A percentile compares a stretch with the other conserved stretches of the same genome.
Conservation (phyloP, 2,113 vertebrate species). For the Pedetes capensis region DNA sequence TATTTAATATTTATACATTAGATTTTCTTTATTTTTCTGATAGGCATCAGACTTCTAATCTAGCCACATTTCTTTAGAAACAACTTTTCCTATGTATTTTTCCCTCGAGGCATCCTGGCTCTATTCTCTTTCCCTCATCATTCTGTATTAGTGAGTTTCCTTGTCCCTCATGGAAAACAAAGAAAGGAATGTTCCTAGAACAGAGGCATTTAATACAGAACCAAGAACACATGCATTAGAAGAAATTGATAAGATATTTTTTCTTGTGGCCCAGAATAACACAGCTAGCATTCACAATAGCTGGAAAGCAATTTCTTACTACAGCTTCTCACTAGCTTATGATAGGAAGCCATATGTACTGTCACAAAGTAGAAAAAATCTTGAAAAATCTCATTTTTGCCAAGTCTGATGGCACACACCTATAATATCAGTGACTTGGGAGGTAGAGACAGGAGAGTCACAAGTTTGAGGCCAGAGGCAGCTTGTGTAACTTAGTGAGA, state of each 20-base stretch:
- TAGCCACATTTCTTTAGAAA: not conserved
- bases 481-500: too few relatives aligned
- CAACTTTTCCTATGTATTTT: not conserved
- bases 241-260: not conserved
- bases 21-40: not conserved
- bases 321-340: not conserved
- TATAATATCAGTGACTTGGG: too few relatives aligned
- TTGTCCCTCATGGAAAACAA: not conserved
- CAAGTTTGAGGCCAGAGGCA: too few relatives aligned
- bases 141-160: not conserved
- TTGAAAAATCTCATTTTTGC: not conserved
- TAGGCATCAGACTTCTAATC: not conserved
- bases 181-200: not conserved
- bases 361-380: not conserved
- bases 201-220: not conserved
- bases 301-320: slow-evolving; percentile 1
- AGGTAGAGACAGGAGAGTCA: too few relatives aligned
- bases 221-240: not conserved
- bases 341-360: not conserved
- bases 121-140: not conserved
- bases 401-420: too few relatives aligned
- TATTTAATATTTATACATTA: not conserved
- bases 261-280: not conserved
- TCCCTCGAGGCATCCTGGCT: not conserved
- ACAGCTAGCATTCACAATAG: not conserved